Conservation (phyloP, 1,140 invertebrate genomes). For the Drosophila orena region DNA sequence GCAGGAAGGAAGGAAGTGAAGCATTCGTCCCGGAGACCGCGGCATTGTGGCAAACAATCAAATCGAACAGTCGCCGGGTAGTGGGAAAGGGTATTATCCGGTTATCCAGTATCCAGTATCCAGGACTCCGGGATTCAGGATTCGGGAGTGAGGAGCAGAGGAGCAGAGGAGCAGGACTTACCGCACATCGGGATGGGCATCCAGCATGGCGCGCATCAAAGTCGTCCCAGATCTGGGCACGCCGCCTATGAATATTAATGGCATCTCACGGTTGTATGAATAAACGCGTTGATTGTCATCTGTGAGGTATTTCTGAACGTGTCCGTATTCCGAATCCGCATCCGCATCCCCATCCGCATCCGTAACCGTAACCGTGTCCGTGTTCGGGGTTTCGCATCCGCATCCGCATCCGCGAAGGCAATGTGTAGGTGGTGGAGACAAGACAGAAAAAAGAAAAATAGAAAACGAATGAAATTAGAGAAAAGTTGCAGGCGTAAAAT, state of each 20-base stretch:
- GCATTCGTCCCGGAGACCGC: conserved; percentile 2
- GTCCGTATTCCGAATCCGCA: conserved; percentile 20
- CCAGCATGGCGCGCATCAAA: conserved; percentile 98
- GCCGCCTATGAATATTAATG: conserved; percentile 98
- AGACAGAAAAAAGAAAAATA: conserved; percentile 20
- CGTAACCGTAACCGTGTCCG: conserved; percentile 5
- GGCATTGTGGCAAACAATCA: conserved; percentile 41
- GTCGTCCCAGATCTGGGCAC: conserved; percentile 98
- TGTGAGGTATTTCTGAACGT: conserved; percentile 86
- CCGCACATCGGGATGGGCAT: conserved; percentile 98
- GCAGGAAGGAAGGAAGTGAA: neutral
- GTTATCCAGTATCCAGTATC: conserved; percentile 2
- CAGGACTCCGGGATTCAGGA: no score
- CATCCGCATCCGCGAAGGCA: conserved; percentile 13
- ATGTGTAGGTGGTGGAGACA: neutral
- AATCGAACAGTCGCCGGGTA: conserved; percentile 23
- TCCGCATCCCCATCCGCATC: no score
- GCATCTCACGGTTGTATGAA: conserved; percentile 93
- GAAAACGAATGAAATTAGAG: conserved; percentile 69
- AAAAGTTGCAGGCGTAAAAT: conserved; percentile 55
- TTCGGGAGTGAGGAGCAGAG: no score
- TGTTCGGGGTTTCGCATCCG: conserved; percentile 16
- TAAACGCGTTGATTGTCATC: conserved; percentile 88
- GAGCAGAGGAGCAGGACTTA: conserved; percentile 75
- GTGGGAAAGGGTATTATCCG: conserved; percentile 29